Base-by-base conservation (phyloP, 2,113 vertebrate species). In the human (Homo sapiens) region DNA sequence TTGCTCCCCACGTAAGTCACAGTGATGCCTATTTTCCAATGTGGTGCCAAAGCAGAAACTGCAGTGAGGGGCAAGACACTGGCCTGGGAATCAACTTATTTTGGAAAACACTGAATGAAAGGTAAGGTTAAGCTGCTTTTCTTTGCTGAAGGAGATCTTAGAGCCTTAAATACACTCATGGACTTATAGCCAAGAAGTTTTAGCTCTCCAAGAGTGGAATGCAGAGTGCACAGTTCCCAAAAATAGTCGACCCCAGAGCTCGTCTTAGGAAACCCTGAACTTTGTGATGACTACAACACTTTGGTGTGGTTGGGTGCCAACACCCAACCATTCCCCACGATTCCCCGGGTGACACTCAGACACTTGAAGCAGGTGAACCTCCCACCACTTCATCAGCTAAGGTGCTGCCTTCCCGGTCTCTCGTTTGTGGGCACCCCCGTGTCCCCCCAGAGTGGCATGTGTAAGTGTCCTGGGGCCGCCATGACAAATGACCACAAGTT, bases 301-400 rank as follows among this genome's bases (percentile, higher is more conserved):
- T 52, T 17, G 8, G 1, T 8, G 3, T 5, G 18, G 20, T 10
- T 55, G 6, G 5, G 10, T 40, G 43, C 18, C 35, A 16, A 11
- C 10, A 4, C 4, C 1, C 20, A 1, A 2, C 38, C 72, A 1
- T 32, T 11, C 27, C 70, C 17, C 4, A 1, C 0, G 14, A 3
- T 8, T 66, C 30, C 18, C 23, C 0, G 1, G 5, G n/a, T 4
- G 2, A 25, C 22, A 11, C 43, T 38, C 20, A 4, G 55, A 40
- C 35, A 14, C 80, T 48, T 35, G 17, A 2, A 8, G 17, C 2
- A 40, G 73, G 64, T 25, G 32, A 0, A 1, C 14, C 16, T 0
- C 1, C 57, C 16, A 0, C 52, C 52, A 52, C 52, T 52, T 52
- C 52, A 52, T 22, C 17, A 14, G 40, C 52, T 35, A 0, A 11